Base-by-base conservation (phyloP, 2,113 vertebrate species). In the Psilopogon haemacephalus region DNA sequence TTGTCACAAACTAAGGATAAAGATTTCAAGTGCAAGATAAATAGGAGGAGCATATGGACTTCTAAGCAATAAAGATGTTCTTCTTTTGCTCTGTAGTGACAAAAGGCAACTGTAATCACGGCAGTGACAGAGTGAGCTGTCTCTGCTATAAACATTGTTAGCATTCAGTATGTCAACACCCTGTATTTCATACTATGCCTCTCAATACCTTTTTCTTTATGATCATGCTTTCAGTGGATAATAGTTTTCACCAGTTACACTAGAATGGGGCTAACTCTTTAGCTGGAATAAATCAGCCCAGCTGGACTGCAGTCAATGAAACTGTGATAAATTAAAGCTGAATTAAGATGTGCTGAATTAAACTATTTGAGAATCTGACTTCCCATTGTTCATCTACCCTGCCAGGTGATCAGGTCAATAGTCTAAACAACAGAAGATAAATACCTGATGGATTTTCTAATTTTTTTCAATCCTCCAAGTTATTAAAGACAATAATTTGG, bases 341-440 rank as follows among this genome's bases (percentile, higher is more conserved):
- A 95, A 95, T 93, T 95, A 94, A 95, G 72, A 72, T 95, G 72
- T 54, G 69, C 72, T 94, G 89, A 94, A 87, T 85, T 92, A 94
- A 96, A 92, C 78, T 75, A 62, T 82, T 79, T 71, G 71, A 90
- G 84, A 85, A 90, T 86, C 68, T 86, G 74, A 86, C 74, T 95
- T 93, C 73, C 46, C 55, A 46, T 88, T 79, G 89, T 90, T 94
- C 70, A 58, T 74, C 77, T 79, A 60, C 59, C 37, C 58, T 88
- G 58, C 15, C 62, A 90, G 84, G 58, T 72, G 55, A 65, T 87
- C 64, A 73, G 79, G 75, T 93, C 82, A 95, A 89, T 89, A 96
- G 85, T 85, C 76, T 52, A 91, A 95, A 89, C 86, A 95, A 86
- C 58, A 79, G 55, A 87, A 93, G 86, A 79, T 4, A 70, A 56